These are phyloP conservation scores for Diplogasteroides magnus DNA, from an alignment of 1,140 invertebrate species.

Conservation along the genomic window DNA sequence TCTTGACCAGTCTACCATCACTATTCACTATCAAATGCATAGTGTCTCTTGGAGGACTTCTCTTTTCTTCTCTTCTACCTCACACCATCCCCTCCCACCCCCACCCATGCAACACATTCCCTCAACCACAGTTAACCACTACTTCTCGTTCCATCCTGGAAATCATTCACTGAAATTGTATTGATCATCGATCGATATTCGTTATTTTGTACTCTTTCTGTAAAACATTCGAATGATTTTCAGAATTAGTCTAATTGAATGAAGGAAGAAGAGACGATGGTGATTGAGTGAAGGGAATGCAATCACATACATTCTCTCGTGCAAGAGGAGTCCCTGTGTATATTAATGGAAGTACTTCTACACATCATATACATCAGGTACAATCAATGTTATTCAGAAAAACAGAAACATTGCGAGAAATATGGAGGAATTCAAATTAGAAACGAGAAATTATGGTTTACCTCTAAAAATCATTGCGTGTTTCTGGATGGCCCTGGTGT, in stretches of 20 bases:
- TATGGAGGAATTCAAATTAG: not conserved
- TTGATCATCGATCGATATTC: too few relatives aligned
- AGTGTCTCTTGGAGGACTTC: not conserved
- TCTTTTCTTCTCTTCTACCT: not conserved
- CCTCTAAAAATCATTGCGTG: slow-evolving; percentile 5
- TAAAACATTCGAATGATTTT: too few relatives aligned
- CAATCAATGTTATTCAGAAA: not conserved
- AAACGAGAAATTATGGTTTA: not conserved
- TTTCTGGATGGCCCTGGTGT: not conserved
- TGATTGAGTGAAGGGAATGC: too few relatives aligned
- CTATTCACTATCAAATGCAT: not conserved
- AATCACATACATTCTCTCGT: slow-evolving; percentile 37
- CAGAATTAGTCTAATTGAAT: too few relatives aligned
- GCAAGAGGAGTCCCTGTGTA: slow-evolving; percentile 29
- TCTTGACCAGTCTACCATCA: too few relatives aligned
- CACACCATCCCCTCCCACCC: not conserved
- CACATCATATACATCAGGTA: slow-evolving; percentile 14
- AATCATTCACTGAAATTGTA: too few relatives aligned
- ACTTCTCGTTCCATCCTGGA: too few relatives aligned
- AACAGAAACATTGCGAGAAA: not conserved
- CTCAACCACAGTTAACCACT: too few relatives aligned
- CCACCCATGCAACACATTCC: too few relatives aligned
- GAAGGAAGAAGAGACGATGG: too few relatives aligned
- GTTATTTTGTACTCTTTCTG: too few relatives aligned
- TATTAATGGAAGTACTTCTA: slow-evolving; percentile 26